Evolutionary conservation across 2,888 invertebrate genomes (phyloP).

Genomic region (Hydriomena furcata): DNA sequence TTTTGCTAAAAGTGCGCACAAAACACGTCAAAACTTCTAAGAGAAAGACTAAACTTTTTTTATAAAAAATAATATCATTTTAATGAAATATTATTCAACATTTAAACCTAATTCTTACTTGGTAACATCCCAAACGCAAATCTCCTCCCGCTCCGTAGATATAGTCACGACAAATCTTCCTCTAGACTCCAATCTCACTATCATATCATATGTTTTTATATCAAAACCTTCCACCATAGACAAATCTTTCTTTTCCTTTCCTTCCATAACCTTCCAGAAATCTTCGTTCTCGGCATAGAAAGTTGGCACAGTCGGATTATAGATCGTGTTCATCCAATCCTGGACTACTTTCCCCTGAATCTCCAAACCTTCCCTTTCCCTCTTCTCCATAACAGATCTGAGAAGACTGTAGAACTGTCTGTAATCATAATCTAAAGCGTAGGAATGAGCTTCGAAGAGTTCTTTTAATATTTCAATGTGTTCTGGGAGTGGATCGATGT

Average conservation of each 20-base stretch:
- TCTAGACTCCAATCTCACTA: slow-evolving; percentile 85
- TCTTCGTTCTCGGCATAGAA: slow-evolving; percentile 82
- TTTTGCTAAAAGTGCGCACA: too few relatives aligned
- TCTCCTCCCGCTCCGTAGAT: slow-evolving; percentile 89
- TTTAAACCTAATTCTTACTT: slow-evolving; percentile 52
- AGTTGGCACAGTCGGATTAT: slow-evolving; percentile 84
- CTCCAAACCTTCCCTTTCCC: slow-evolving; percentile 60
- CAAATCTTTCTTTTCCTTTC: slow-evolving; percentile 58
- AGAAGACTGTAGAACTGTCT: slow-evolving; percentile 90
- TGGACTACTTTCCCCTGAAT: slow-evolving; percentile 65
- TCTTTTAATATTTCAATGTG: slow-evolving; percentile 85
- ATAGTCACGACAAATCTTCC: slow-evolving; percentile 90
- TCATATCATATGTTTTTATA: slow-evolving; percentile 82
- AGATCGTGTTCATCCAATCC: slow-evolving; percentile 72
- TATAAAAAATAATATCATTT: too few relatives aligned
- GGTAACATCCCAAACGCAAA: slow-evolving; percentile 91
- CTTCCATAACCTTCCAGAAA: slow-evolving; percentile 63
- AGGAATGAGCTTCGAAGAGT: slow-evolving; percentile 88
- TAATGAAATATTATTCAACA: too few relatives aligned
- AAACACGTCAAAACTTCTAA: too few relatives aligned
- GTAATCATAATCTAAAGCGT: slow-evolving; percentile 91
- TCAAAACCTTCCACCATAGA: slow-evolving; percentile 69
- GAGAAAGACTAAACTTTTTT: too few relatives aligned
- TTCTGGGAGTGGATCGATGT: slow-evolving; percentile 72
- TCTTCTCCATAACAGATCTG: slow-evolving; percentile 64